Evolutionary conservation across 1,140 invertebrate genomes (phyloP).

Genomic region (Euura lappo): DNA sequence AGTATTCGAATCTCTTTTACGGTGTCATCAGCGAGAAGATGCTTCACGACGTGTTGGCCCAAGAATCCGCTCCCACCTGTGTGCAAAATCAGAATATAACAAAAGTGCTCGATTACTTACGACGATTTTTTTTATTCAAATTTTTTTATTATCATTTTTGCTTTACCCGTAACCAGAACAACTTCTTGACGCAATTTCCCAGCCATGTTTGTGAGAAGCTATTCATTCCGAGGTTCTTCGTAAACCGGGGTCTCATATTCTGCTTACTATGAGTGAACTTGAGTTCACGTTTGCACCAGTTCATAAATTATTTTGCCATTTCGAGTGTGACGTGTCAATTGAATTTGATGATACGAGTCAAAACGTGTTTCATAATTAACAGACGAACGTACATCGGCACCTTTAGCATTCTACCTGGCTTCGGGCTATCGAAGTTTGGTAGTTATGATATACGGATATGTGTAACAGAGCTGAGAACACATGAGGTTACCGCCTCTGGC

Average conservation of each 20-base stretch:
- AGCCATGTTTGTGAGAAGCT: not conserved
- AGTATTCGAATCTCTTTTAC: slow-evolving; percentile 68
- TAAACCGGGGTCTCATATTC: not conserved
- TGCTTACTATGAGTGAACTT: not conserved
- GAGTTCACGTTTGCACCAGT: too few species aligned
- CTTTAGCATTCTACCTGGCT: too few species aligned
- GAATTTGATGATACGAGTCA: too few species aligned
- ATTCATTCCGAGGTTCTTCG: not conserved
- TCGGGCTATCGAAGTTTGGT: too few species aligned
- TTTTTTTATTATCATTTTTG: not conserved
- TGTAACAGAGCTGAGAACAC: too few species aligned
- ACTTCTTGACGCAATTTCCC: slow-evolving; percentile 18
- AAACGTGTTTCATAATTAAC: too few species aligned
- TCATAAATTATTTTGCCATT: too few species aligned
- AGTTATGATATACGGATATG: too few species aligned
- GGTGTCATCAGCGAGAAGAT: slow-evolving; percentile 60
- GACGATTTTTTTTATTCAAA: not conserved
- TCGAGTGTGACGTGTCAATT: too few species aligned
- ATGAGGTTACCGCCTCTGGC: too few species aligned
- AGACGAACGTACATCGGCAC: too few species aligned
- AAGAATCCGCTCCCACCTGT: slow-evolving; percentile 71
- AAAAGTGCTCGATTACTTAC: slow-evolving; percentile 8
- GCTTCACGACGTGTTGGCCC: slow-evolving; percentile 69
- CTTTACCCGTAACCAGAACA: slow-evolving; percentile 36
- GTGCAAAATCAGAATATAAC: slow-evolving; percentile 24